Base-by-base conservation (phyloP, 2,113 vertebrate species). In the Proteles cristata region DNA sequence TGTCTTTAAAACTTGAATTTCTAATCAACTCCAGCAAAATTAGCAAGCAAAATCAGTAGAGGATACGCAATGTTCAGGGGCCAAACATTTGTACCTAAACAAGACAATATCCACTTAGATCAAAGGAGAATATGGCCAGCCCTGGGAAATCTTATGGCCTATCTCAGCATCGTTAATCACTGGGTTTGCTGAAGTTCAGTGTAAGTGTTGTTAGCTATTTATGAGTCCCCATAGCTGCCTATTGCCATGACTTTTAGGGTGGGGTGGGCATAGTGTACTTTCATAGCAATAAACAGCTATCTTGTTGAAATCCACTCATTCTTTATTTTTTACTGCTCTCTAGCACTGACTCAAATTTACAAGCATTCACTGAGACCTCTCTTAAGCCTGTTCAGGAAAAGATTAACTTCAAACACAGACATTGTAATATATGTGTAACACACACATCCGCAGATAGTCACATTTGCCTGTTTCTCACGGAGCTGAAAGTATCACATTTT, bases 31-130 rank as follows among this genome's bases (percentile, higher is more conserved):
- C 58, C 14, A 55, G 53, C 15, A 55, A 55, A 90, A 97, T 55
- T 89, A 97, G 77, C 83, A 98, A 88, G 68, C 65, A 93, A 98
- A 98, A 96, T 98, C 65, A 96, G 73, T 50, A 55, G 26, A 87
- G 9, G 14, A 26, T 25, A 97, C 26, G 77, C 63, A 97, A 94
- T 77, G 80, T 92, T 91, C 90, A 87, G 66, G 43, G 79, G 77
- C 98, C 96, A 97, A 97, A 98, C 71, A 50, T 94, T 97, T 90
- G 97, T 97, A 97, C 74, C 79, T 97, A 97, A 96, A 50, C 5
- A 9, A 88, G 31, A 91, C n/a, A 87, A 31, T 35, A 73, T 96
- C 83, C 21, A 48, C 23, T 90, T 39, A 63, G 28, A 87, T 14
- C 2, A 25, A 76, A 86, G 71, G 76, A 97, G 50, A 87, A 82